A percentile compares a stretch with the other conserved stretches of the same genome.
Conservation (phyloP, 2,113 vertebrate species). For the Atractosteus spatula region DNA sequence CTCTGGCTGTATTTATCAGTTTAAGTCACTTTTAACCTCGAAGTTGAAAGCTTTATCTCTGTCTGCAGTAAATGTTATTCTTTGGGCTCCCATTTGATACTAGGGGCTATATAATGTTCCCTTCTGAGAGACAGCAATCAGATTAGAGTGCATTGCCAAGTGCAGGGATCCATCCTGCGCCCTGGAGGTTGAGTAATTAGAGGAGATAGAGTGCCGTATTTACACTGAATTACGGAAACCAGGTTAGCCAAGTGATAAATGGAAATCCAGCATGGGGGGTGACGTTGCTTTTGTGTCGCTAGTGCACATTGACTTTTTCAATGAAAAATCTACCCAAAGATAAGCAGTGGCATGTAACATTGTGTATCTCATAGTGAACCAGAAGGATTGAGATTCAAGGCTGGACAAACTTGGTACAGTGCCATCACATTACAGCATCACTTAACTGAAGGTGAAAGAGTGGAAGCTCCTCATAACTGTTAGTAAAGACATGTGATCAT, state of each 20-base stretch:
- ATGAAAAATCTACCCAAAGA: no score
- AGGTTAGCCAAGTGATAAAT: conserved; percentile 32
- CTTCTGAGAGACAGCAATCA: conserved; percentile 56
- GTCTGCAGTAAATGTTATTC: conserved; percentile 61
- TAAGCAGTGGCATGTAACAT: no score
- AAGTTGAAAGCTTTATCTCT: conserved; percentile 74
- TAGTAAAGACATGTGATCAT: no score
- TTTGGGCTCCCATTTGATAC: conserved; percentile 43
- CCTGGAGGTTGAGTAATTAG: conserved; percentile 38
- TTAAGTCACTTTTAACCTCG: conserved; percentile 60
- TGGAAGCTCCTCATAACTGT: no score
- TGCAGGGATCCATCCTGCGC: conserved; percentile 40
- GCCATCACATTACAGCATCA: no score
- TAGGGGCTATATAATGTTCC: conserved; percentile 42
- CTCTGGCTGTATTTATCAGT: conserved; percentile 65
- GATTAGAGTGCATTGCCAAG: conserved; percentile 58
- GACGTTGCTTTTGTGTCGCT: conserved; percentile 1
- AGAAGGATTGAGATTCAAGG: no score
- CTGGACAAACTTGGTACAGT: no score
- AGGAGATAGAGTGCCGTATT: conserved; percentile 28
- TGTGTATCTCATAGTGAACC: no score
- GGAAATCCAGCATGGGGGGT: not conserved
- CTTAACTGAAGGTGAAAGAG: no score
- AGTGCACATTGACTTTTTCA: not conserved
- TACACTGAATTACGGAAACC: conserved; percentile 29